Conservation (phyloP, 2,113 vertebrate species). For the Numenius arquata region DNA sequence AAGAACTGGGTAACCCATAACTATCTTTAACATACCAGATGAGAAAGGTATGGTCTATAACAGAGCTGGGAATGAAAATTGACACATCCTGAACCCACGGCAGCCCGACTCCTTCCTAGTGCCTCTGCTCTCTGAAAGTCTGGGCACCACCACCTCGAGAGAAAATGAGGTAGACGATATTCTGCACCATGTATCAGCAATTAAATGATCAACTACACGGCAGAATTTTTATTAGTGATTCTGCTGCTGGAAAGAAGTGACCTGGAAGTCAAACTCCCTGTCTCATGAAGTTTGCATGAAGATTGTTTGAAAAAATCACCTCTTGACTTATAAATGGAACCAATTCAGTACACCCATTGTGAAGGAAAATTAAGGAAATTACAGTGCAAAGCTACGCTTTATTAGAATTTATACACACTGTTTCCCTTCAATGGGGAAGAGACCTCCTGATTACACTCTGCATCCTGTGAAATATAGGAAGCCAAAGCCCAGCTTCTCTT, state of each 20-base stretch:
- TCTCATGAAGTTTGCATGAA: not conserved
- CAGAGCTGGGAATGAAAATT: not conserved
- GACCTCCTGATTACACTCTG: not conserved
- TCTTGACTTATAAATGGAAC: constrained; percentile 1
- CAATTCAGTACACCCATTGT: not conserved
- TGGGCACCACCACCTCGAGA: not conserved
- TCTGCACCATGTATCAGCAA: not conserved
- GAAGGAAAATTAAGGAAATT: not conserved
- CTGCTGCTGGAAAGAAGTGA: not conserved
- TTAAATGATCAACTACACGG: not conserved
- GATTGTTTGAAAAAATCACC: not conserved
- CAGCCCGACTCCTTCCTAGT: not conserved
- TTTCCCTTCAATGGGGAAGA: not conserved
- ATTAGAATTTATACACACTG: not conserved
- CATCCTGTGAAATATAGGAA: not conserved
- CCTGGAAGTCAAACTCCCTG: not conserved
- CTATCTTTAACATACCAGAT: not conserved
- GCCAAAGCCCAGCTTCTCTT: not conserved
- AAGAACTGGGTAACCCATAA: not conserved
- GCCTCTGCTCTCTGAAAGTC: not conserved
- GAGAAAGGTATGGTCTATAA: not conserved
- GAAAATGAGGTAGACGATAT: not conserved
- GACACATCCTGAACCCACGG: not conserved
- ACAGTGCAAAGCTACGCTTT: not conserved
- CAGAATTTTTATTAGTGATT: not conserved